Percentiles rank a stretch among this genome's conserved stretches.
Conservation (phyloP, 2,797 vertebrate species). For the Delichon dasypus region DNA sequence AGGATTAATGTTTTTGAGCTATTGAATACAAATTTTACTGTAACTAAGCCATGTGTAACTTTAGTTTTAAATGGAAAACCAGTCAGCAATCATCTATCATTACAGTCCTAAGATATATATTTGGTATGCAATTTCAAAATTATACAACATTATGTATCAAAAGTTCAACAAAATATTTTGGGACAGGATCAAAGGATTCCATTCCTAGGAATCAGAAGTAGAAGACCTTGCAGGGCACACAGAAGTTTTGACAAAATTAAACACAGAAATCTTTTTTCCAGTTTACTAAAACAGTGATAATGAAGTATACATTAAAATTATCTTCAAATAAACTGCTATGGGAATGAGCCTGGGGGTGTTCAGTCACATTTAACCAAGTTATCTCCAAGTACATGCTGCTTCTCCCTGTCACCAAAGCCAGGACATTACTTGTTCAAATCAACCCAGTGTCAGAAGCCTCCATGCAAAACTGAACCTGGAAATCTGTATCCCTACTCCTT, state of each 20-base stretch:
- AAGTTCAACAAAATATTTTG: not conserved
- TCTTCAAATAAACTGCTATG: not conserved
- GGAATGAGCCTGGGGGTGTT: not conserved
- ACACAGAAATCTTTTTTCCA: not conserved
- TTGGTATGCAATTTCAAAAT: not conserved
- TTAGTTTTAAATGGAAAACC: not conserved
- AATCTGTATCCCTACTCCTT: not conserved
- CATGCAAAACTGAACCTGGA: not conserved
- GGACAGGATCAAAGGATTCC: not conserved
- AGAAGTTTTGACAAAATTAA: not conserved
- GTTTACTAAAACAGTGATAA: not conserved
- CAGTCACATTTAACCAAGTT: not conserved
- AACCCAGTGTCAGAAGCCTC: not conserved
- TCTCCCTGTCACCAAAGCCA: not conserved
- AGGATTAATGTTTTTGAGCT: not conserved
- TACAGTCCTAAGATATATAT: not conserved
- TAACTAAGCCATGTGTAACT: not conserved
- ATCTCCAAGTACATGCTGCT: not conserved
- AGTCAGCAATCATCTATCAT: not conserved
- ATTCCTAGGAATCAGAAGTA: not conserved
- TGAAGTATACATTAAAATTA: not conserved
- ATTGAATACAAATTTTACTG: not conserved
- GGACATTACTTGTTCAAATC: not conserved
- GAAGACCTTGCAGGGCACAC: not conserved
- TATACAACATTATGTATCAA: not conserved